Evolutionary conservation across 2,113 vertebrate species (phyloP), one percentile per base, ranked within the genome.

Genomic region (Aspidoscelis tigris): DNA sequence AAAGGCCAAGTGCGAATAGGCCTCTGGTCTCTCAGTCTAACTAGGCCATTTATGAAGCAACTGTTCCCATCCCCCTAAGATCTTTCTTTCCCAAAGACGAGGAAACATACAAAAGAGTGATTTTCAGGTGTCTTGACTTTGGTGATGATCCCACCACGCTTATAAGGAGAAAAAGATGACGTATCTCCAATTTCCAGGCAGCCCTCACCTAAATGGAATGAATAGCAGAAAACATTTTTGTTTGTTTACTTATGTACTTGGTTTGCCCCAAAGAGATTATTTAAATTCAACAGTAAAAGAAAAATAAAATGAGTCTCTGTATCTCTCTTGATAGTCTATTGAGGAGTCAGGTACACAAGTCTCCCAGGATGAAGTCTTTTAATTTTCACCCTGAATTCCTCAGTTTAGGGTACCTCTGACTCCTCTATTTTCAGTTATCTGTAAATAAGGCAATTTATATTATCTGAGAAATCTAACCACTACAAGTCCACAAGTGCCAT

Each of bases 161-260:
- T 10, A 92, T 98, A 98, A 2, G 86, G 61, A 0, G 96, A 96
- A 89, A 98, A 98, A 58, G 87, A 74, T 22, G 96, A 95, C 20
- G 98, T 99, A 92, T 98, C 95, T 3, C 94, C 80, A 0, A 99
- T 97, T 87, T 95, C 95, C 93, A 99, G 94, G 64, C 93, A 94
- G 87, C 93, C 65, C 0, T 75, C 81, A 66, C 80, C 97, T 98
- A 70, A 70, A 70, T 33, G 87, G 33, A 83, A 58, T 20, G 89
- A 80, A 81, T 80, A 78, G 41, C 3, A 68, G 24, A 21, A 33
- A 24, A 73, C 21, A 64, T 88, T 66, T 14, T 8, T 64, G 24
- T 61, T 21, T 12, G n/a, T 22, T 73, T 20, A 7, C 33, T 18
- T 33, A 50, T 16, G 2, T 33, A 73, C 47, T 39, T 50, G 2